Evolutionary conservation across 2,797 vertebrate genomes (phyloP), one percentile per base, ranked within the genome.

Genomic region (Calcarius lapponicus): DNA sequence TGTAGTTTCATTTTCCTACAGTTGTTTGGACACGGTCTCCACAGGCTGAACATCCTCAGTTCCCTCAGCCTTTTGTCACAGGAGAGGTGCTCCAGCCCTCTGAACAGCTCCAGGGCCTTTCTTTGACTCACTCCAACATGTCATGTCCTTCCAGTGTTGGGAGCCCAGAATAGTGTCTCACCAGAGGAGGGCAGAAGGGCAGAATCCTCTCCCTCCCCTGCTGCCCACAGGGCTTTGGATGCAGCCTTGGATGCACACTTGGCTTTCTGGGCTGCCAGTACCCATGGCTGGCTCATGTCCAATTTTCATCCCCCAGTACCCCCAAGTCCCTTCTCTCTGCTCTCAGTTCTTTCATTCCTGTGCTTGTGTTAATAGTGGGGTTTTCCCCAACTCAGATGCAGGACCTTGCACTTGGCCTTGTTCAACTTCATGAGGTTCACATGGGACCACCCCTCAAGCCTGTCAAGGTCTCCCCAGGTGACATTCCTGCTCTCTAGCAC

Each of bases 61-160:
- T 58, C 38, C 43, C 67, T 75, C 48, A 80, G 69, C 6, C 20
- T 50, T 24, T 53, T 10, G 1, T n/a, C 22, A 38, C 0, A 54
- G 16, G 1, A 67, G 40, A 75, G 19, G 20, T 31, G 15, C 3
- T 86, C 48, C 17, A 65, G 14, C n/a, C 15, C 17, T 60, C 20
- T 32, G 17, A 60, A 3, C 11, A 31, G 47, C 32, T 75, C 60
- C 0, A 0, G 20, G 36, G 12, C 5, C 4, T 38, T 80, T 31
- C 24, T 79, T 62, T 53, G 38, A 58, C 22, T 21, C 0, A 0
- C 13, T 73, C 18, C 25, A 80, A 34, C 28, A 47, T 4, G 4
- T 56, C 5, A 17, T 24, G 36, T 54, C 31, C 21, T 32, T 47
- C 17, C 4, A 40, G 6, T 18, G 8, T 3, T 56, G 45, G 6